These are phyloP conservation scores for Zosterops japonicus DNA, from an alignment of 2,113 vertebrate species.

Conservation along the genomic window DNA sequence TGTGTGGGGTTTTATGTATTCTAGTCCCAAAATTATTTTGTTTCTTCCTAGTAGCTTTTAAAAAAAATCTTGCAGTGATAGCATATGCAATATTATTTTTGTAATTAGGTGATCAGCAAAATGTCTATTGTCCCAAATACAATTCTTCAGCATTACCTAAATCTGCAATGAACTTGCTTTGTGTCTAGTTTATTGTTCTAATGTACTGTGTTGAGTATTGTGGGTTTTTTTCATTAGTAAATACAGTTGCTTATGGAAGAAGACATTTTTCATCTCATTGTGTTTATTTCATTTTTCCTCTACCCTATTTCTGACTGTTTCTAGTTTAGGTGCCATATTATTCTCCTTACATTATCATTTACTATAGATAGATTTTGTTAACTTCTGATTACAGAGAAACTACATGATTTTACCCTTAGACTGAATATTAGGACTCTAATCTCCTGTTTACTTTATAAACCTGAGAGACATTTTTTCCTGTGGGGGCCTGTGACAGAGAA, in stretches of 20 bases:
- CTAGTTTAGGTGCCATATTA: neutral
- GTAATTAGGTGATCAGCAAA: neutral
- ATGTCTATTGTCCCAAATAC: neutral
- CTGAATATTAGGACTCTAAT: neutral
- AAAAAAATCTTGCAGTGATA: neutral
- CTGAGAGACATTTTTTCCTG: neutral
- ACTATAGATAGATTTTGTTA: neutral
- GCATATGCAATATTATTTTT: neutral
- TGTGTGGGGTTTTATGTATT: rapidly evolving
- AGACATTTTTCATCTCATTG: neutral
- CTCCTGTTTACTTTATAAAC: neutral
- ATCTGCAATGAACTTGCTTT: neutral
- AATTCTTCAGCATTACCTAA: neutral
- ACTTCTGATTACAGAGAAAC: neutral
- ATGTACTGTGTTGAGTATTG: neutral
- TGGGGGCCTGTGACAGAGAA: neutral
- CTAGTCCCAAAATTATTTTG: neutral
- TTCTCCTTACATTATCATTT: neutral
- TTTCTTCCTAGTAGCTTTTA: neutral
- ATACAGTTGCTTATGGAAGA: neutral
- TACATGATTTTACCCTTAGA: neutral
- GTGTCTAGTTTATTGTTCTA: neutral
- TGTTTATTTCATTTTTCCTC: neutral
- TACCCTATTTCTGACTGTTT: neutral
- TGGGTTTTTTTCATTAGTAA: neutral